These are phyloP conservation scores for Phasia obesa DNA, from an alignment of 2,888 invertebrate species.

Conservation along the genomic window DNA sequence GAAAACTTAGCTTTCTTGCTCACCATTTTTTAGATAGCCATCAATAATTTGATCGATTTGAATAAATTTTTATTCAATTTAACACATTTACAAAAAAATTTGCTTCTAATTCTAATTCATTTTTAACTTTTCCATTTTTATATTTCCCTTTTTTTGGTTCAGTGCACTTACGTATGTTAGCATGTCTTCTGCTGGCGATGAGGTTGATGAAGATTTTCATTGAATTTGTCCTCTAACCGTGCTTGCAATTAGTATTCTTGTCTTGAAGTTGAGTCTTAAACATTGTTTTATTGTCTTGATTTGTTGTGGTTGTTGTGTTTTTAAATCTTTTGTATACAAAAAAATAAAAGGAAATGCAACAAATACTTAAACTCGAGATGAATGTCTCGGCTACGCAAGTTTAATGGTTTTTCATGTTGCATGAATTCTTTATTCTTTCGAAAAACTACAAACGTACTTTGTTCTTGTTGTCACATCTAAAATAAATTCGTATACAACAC, in stretches of 20 bases:
- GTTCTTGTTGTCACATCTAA: constrained; percentile 16
- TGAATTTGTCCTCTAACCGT: constrained; percentile 47
- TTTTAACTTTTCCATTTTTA: background rate
- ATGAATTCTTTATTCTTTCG: constrained; percentile 28
- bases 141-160: background rate
- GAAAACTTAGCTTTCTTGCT: no score
- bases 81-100: no score
- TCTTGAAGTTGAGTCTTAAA: constrained; percentile 68
- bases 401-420: constrained; percentile 63
- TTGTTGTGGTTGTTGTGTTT: constrained; percentile 31
- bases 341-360: constrained; percentile 71
- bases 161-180: constrained; percentile 21
- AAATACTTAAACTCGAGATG: constrained; percentile 69
- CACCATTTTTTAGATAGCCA: no score
- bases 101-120: no score
- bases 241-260: constrained; percentile 72
- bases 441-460: background rate
- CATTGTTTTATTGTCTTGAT: constrained; percentile 48
- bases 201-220: constrained; percentile 52
- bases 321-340: background rate
- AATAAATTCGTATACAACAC: constrained; percentile 33
- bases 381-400: constrained; percentile 63
- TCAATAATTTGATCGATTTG: no score
- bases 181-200: constrained; percentile 23
- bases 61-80: no score